These are phyloP conservation scores for Drosophila kanapiae DNA, from an alignment of 1,140 invertebrate species.

Conservation along the genomic window DNA sequence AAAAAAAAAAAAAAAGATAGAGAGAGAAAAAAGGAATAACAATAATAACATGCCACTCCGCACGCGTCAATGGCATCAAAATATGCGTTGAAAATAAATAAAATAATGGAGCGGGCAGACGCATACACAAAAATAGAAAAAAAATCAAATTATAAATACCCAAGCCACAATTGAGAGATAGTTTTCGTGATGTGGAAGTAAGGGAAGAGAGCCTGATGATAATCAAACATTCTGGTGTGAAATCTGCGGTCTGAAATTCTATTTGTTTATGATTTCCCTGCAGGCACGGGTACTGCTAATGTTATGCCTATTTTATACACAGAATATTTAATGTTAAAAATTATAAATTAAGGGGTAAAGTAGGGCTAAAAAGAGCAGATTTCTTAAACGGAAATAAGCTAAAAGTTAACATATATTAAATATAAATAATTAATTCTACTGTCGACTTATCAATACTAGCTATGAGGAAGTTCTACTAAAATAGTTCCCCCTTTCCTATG, in stretches of 20 bases:
- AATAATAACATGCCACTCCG: constrained; percentile 50
- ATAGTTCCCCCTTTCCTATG: not conserved
- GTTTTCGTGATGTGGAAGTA: constrained; percentile 3
- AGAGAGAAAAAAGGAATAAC: constrained; percentile 26
- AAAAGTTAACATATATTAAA: not conserved
- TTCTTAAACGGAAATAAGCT: no score
- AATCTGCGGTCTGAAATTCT: constrained; percentile 13
- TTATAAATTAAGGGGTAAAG: not conserved
- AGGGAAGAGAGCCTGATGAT: not conserved
- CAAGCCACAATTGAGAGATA: constrained; percentile 26
- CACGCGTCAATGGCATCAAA: constrained; percentile 63
- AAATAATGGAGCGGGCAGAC: constrained; percentile 19
- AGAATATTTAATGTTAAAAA: not conserved
- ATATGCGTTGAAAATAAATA: constrained; percentile 66
- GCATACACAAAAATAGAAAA: constrained; percentile 27
- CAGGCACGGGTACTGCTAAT: not conserved
- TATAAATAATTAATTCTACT: no score
- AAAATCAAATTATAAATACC: constrained; percentile 52
- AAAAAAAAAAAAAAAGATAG: constrained; percentile 18
- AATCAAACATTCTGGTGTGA: constrained; percentile 27
- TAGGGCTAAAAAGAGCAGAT: no score
- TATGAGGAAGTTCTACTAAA: not conserved
- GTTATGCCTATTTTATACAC: not conserved
- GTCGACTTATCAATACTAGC: no score
- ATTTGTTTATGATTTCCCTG: constrained; percentile 29